These are phyloP conservation scores for Microchirus variegatus DNA, from an alignment of 2,797 vertebrate genomes.

Conservation along the genomic window DNA sequence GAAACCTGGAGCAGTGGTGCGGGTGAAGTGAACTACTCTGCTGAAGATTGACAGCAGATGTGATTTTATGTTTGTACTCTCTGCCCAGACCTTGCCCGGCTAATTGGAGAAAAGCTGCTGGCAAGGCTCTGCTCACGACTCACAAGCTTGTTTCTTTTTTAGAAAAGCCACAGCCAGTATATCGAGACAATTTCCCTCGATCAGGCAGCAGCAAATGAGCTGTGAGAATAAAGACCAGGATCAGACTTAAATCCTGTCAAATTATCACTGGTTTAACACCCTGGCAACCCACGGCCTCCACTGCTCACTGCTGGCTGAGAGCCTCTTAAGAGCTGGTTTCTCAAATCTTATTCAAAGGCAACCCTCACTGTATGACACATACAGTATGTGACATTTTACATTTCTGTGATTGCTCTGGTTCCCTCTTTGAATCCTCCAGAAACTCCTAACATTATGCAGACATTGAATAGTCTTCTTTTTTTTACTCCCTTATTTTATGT, in stretches of 20 bases:
- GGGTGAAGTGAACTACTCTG: slow-evolving; percentile 1
- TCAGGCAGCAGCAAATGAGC: slow-evolving; percentile 47
- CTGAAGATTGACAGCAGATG: slow-evolving; percentile 10
- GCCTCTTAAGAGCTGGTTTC: slow-evolving; percentile 16
- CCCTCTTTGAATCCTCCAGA: accelerated
- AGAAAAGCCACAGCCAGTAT: slow-evolving; percentile 27
- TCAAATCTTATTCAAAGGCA: slow-evolving; percentile 5
- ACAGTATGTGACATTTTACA: neutral
- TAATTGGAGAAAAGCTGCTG: slow-evolving; percentile 33
- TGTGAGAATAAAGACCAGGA: slow-evolving; percentile 30
- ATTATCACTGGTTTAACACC: slow-evolving; percentile 49
- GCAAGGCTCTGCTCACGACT: slow-evolving; percentile 5
- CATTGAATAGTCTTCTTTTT: too few relatives aligned
- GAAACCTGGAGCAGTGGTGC: slow-evolving; percentile 6
- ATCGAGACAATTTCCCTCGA: slow-evolving; percentile 35
- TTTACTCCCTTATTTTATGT: neutral
- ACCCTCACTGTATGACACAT: slow-evolving; percentile 11
- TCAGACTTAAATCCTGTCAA: slow-evolving; percentile 47
- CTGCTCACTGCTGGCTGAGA: slow-evolving; percentile 22
- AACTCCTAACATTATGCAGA: neutral
- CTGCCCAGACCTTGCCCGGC: slow-evolving; percentile 13
- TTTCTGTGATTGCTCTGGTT: slow-evolving; percentile 1
- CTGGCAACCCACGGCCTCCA: slow-evolving; percentile 18
- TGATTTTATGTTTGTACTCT: slow-evolving; percentile 28
- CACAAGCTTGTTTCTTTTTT: neutral